Percentiles rank a stretch among this genome's conserved stretches.
Evolutionary conservation across 1,140 invertebrate genomes (phyloP).

Genomic region (Drosophila subobscura): DNA sequence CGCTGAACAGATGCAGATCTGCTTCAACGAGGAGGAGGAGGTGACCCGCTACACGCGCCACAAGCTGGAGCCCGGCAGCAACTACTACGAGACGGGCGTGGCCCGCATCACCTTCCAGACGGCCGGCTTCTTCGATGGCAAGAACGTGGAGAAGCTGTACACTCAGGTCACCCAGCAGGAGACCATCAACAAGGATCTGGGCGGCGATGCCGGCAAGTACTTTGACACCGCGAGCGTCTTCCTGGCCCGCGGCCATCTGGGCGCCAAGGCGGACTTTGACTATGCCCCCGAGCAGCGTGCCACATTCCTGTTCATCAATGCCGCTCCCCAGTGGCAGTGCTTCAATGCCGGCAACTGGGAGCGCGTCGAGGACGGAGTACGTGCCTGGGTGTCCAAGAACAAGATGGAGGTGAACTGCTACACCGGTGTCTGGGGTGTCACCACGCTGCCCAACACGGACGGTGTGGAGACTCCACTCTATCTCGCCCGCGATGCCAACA

Average conservation of each 20-base stretch:
- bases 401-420: conserved; percentile 85
- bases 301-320: conserved; percentile 88
- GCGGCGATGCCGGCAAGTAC: conserved; percentile 62
- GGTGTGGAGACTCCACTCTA: conserved; percentile 84
- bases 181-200: conserved; percentile 75
- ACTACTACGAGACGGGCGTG: conserved; percentile 74
- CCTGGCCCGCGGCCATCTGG: conserved; percentile 87
- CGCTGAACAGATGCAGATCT: conserved; percentile 83
- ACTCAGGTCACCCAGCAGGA: conserved; percentile 68
- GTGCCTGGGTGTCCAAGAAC: conserved; percentile 80
- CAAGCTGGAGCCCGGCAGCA: conserved; percentile 69
- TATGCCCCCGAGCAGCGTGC: conserved; percentile 86
- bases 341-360: conserved; percentile 88
- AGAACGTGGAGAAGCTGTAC: conserved; percentile 81
- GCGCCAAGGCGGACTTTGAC: conserved; percentile 88
- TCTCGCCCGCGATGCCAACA: conserved; percentile 83
- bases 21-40: conserved; percentile 82
- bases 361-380: conserved; percentile 83
- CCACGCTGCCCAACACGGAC: conserved; percentile 84
- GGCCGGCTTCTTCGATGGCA: conserved; percentile 72
- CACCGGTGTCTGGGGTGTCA: conserved; percentile 85
- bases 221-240: conserved; percentile 75
- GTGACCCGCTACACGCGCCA: conserved; percentile 83
- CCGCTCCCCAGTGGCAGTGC: conserved; percentile 87
- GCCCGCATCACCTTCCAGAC: conserved; percentile 80